Evolutionary conservation across 2,888 invertebrate genomes (phyloP), one percentile per base, ranked within the genome.

Genomic region (Melieria crassipennis): DNA sequence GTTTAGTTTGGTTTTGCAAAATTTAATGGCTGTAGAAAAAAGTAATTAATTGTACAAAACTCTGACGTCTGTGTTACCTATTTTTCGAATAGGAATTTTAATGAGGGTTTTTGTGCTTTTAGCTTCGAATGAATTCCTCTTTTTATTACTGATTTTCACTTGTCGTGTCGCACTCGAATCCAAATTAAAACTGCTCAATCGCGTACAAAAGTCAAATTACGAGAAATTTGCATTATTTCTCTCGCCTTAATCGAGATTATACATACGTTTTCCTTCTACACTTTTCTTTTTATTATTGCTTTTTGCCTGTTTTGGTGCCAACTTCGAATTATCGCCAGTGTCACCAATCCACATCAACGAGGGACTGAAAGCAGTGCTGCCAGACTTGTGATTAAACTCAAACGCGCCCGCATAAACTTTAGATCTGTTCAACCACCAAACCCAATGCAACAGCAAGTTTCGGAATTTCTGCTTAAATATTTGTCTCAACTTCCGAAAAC

Each of bases 151-250:
- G 10, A 50, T 64, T 50, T 48, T 58, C 48, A 10, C 47, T 58
- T 50, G 10, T 71, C 73, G 69, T 69, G 69, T 71, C 70, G 61
- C 66, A 72, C 65, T 65, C 65, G 65, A 74, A 66, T 70, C 73
- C 73, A 74, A 76, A 74, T 73, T n/a, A 71, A 65, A 61, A 67
- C 62, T 63, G 71, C 71, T 71, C 67, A 57, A 71, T 61, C 42
- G 55, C 43, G 66, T 30, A 67, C 57, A 67, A 67, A 65, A 66
- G 58, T 58, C 58, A 48, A 60, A 67, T 60, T 50, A 57, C 42
- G 48, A 52, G n/a, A 60, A 30, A 30, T 30, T 30, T 30, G 30
- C 30, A 30, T 30, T 30, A 30, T 30, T 30, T 30, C 30, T 30
- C 30, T 63, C 75, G 73, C 75, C 76, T 76, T 71, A 66, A 30